A percentile compares a stretch with the other conserved stretches of the same genome.
Evolutionary conservation across 2,113 vertebrate genomes (phyloP).

Genomic region (Odocoileus virginianus): DNA sequence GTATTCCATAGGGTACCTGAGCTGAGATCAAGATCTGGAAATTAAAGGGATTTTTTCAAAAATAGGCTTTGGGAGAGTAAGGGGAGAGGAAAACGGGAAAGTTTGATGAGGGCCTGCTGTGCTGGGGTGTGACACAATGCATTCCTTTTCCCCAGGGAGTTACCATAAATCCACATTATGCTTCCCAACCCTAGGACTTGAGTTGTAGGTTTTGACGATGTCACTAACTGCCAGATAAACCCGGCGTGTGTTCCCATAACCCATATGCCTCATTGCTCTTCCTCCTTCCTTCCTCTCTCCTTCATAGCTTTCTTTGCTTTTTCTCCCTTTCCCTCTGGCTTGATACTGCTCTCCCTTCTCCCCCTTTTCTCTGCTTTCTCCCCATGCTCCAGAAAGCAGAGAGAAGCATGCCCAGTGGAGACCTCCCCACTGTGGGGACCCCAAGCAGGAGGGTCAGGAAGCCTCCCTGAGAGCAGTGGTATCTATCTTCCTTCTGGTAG

Average conservation of each 20-base stretch:
- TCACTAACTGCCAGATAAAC: not conserved
- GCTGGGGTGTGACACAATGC: not conserved
- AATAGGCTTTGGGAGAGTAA: not conserved
- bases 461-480: not conserved
- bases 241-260: rapidly evolving
- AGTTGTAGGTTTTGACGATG: not conserved
- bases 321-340: too few relatives aligned
- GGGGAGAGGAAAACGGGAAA: not conserved
- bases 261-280: not conserved
- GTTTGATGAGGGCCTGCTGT: not conserved
- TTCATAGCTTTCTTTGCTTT: not conserved
- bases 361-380: not conserved
- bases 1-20: not conserved
- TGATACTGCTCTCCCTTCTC: not conserved
- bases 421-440: not conserved
- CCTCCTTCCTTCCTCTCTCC: not conserved
- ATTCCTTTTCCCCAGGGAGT: not conserved
- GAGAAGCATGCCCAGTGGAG: not conserved
- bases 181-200: not conserved
- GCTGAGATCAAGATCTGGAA: not conserved
- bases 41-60: not conserved
- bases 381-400: not conserved
- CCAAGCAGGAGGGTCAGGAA: not conserved
- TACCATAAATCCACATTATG: not conserved
- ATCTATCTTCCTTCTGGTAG: not conserved